Evolutionary conservation across 2,113 vertebrate species (phyloP).

Genomic region (Delphinapterus leucas): DNA sequence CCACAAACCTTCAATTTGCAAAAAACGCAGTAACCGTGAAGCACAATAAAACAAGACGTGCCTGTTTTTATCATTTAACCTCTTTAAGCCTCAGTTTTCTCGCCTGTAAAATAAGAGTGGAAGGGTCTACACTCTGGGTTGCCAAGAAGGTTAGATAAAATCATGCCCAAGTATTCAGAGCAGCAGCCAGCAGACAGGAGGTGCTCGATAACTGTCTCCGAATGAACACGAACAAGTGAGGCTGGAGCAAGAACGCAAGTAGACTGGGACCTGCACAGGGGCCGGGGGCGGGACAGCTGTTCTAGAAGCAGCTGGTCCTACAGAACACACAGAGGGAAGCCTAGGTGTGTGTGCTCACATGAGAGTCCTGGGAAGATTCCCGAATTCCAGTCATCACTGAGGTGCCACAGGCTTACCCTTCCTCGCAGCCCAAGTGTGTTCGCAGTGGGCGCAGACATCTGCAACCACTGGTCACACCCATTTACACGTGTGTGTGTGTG

Average conservation of each 20-base stretch:
- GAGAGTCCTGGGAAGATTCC: background rate
- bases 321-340: background rate
- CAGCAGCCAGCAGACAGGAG: background rate
- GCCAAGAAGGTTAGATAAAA: background rate
- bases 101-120: too few species aligned
- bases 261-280: background rate
- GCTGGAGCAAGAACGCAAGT: background rate
- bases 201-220: background rate
- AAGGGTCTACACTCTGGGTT: background rate
- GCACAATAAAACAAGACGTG: background rate
- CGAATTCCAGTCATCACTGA: background rate
- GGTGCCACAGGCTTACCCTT: background rate
- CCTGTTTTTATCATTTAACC: background rate
- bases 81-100: background rate
- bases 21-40: background rate
- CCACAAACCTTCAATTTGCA: background rate
- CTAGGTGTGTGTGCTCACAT: fast-evolving
- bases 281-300: background rate
- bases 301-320: background rate
- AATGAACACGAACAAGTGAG: background rate
- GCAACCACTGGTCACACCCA: background rate
- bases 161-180: too few species aligned
- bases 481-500: fast-evolving
- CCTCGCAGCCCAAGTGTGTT: fast-evolving
- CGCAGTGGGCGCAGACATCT: fast-evolving